Base-by-base conservation (phyloP, 2,113 vertebrate species). In the Scomber scombrus region DNA sequence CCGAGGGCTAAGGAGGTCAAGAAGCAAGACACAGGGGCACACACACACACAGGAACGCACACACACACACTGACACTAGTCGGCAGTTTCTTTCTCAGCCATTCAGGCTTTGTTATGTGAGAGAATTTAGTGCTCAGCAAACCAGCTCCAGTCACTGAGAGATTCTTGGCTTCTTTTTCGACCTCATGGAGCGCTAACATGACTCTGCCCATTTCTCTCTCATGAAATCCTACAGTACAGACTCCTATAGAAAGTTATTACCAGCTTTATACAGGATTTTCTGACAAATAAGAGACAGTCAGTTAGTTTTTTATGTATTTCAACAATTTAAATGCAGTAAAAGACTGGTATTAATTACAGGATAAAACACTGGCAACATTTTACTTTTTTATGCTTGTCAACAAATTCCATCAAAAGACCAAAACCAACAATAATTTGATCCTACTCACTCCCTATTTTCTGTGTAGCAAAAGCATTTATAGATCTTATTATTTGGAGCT, bases 71-170 rank as follows among this genome's bases (percentile, higher is more conserved):
- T 45, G 13, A 82, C 62, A 52, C 81, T 15, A 64, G 54, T 56
- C 82, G 71, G 82, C 87, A 86, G 21, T 69, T 81, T 80, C 78
- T 92, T 88, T 92, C 91, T 92, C 89, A 91, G 66, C 89, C 88
- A 84, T 93, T 93, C 90, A 85, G 77, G 47, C 87, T 93, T 95
- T 95, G 93, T 95, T 93, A 69, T 58, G 62, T 75, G 88, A 85
- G 88, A 94, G 88, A 94, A 95, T 94, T 92, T 93, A 94, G 91
- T 90, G 90, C 92, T 94, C 87, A 75, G 86, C 89, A 93, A 91
- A 93, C 70, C 87, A 71, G 83, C 75, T 62, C 60, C 18, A 29
- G 83, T 91, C 87, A 84, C 84, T 69, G 47, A 82, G 77, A 71
- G 49, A 85, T 86, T 80, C 84, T 80, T 57, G 29, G 71, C 81